These are phyloP conservation scores for Acanthosepion esculentum DNA, from an alignment of 2,888 invertebrate genomes.

Conservation along the genomic window DNA sequence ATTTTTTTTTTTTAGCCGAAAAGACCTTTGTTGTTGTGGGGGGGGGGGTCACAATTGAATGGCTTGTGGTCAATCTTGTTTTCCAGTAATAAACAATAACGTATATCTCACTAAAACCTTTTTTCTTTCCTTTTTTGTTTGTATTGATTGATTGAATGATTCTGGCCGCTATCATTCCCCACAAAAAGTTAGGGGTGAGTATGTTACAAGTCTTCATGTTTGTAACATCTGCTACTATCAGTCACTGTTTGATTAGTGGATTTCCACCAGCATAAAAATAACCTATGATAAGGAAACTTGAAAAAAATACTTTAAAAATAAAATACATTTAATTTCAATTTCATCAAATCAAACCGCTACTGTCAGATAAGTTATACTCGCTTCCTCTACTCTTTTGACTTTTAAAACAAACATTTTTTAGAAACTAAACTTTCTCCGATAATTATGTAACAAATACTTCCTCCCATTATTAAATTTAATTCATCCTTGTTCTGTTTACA, in stretches of 20 bases:
- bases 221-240: background rate
- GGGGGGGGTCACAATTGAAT: background rate
- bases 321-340: background rate
- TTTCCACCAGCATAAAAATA: background rate
- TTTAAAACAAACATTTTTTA: background rate
- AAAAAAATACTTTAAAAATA: background rate
- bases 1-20: background rate
- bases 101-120: fast-evolving
- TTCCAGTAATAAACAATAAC: background rate
- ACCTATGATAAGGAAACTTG: background rate
- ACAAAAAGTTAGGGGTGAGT: too few relatives aligned
- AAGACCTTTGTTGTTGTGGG: background rate
- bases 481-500: too few relatives aligned
- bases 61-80: background rate
- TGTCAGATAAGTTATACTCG: background rate
- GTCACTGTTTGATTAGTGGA: background rate
- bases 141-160: background rate
- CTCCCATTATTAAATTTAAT: too few relatives aligned
- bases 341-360: background rate
- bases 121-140: background rate
- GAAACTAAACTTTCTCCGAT: too few relatives aligned
- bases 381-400: background rate
- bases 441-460: too few relatives aligned
- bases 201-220: background rate
- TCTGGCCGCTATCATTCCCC: too few relatives aligned